Conservation (phyloP, 2,888 invertebrate genomes). For the Belgica antarctica region DNA sequence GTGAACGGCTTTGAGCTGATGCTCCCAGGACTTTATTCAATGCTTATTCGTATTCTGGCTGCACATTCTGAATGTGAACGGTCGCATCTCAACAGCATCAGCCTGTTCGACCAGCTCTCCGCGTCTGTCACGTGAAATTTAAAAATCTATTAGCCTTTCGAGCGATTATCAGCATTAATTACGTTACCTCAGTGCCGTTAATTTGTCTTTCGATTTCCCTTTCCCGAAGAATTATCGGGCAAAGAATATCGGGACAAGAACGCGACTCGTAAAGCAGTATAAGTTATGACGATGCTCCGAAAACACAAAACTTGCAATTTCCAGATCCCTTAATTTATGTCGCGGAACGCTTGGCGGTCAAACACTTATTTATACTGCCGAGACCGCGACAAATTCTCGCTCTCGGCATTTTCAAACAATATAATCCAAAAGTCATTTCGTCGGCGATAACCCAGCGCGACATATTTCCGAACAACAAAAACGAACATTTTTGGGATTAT, state of each 20-base stretch:
- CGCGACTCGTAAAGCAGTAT: not conserved
- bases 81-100: not conserved
- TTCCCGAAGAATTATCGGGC: not conserved
- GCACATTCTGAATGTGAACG: not conserved
- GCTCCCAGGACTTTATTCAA: slow-evolving; percentile 10
- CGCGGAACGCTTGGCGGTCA: no score
- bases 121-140: not conserved
- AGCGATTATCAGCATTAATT: slow-evolving; percentile 37
- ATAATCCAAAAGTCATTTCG: no score
- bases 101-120: no score
- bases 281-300: slow-evolving; percentile 1
- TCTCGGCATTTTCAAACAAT: no score
- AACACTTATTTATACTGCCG: no score
- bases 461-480: no score
- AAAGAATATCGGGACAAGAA: not conserved
- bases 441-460: no score
- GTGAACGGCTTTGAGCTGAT: not conserved
- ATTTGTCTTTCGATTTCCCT: slow-evolving; percentile 33
- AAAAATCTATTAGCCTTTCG: not conserved
- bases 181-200: slow-evolving; percentile 13
- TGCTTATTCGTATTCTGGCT: slow-evolving; percentile 21
- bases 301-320: not conserved
- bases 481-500: no score
- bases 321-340: no score
- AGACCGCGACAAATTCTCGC: no score